Evolutionary conservation across 2,113 vertebrate species (phyloP).

Genomic region (Trochalopteron elliotii): DNA sequence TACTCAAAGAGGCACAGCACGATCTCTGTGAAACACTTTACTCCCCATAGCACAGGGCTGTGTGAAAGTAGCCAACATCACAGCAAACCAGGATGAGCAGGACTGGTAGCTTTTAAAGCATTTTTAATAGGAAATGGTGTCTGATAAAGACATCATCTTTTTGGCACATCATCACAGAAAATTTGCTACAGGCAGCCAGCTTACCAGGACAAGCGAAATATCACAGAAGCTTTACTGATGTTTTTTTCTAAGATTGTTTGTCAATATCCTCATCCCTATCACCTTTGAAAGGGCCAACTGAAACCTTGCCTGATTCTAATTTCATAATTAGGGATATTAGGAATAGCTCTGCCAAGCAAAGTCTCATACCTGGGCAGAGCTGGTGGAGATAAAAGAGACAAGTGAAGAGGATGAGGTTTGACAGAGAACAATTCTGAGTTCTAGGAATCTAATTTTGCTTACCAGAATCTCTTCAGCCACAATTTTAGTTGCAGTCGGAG

Average conservation of each 20-base stretch:
- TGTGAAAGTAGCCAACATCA: background rate
- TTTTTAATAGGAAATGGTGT: background rate
- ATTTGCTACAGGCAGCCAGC: background rate
- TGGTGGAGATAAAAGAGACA: background rate
- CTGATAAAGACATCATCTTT: slow-evolving; percentile 37
- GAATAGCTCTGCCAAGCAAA: background rate
- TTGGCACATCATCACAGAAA: slow-evolving; percentile 1
- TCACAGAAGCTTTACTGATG: background rate
- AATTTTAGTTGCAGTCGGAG: background rate
- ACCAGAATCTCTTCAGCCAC: background rate
- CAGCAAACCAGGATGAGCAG: background rate
- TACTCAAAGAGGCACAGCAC: background rate
- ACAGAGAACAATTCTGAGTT: slow-evolving; percentile 5
- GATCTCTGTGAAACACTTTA: background rate
- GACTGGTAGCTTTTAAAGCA: background rate
- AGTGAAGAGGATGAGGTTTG: background rate
- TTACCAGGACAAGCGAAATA: background rate
- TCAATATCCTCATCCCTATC: background rate
- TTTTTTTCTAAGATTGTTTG: background rate
- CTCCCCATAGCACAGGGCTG: background rate
- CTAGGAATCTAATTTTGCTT: slow-evolving; percentile 30
- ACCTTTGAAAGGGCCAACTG: background rate
- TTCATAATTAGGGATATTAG: background rate
- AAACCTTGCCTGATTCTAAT: background rate
- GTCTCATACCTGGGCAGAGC: background rate